Conservation (phyloP, 35 echinoderm and acorn worm genomes). For the Chiridota heheva region DNA sequence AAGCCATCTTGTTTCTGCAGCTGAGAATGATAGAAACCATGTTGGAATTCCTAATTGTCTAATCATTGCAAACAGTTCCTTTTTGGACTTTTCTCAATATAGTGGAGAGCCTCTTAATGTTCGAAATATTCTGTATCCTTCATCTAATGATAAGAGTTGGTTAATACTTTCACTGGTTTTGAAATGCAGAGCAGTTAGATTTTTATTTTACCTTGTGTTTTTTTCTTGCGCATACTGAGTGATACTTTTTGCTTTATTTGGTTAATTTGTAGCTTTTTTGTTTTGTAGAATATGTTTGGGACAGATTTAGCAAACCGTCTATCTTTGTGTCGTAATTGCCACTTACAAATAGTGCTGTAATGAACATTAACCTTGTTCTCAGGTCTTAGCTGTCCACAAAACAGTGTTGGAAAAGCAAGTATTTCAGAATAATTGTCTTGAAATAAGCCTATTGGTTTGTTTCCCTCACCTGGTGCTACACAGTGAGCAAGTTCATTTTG, state of each 20-base stretch:
- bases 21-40: slow-evolving; percentile 55
- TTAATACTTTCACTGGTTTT: slow-evolving; percentile 4
- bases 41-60: slow-evolving; percentile 50
- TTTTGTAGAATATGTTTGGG: slow-evolving; percentile 49
- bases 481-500: slow-evolving; percentile 22
- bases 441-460: slow-evolving; percentile 48
- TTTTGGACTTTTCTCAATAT: slow-evolving; percentile 58
- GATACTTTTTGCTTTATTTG: slow-evolving; percentile 28
- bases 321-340: slow-evolving; percentile 45
- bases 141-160: slow-evolving; percentile 24
- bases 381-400: slow-evolving; percentile 38
- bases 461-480: slow-evolving; percentile 46
- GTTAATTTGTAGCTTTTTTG: slow-evolving; percentile 30
- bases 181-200: slow-evolving; percentile 37
- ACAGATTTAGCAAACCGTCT: slow-evolving; percentile 45
- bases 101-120: slow-evolving; percentile 49
- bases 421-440: slow-evolving; percentile 56
- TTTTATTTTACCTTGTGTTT: background rate
- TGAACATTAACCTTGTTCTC: background rate
- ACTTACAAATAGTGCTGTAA: slow-evolving; percentile 50
- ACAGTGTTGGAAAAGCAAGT: slow-evolving; percentile 53
- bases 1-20: slow-evolving; percentile 46
- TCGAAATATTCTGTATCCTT: slow-evolving; percentile 50
- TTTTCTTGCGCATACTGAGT: slow-evolving; percentile 22
- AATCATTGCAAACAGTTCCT: slow-evolving; percentile 42